Base-by-base conservation (phyloP, 2,113 vertebrate species). In the Ifrita kowaldi region DNA sequence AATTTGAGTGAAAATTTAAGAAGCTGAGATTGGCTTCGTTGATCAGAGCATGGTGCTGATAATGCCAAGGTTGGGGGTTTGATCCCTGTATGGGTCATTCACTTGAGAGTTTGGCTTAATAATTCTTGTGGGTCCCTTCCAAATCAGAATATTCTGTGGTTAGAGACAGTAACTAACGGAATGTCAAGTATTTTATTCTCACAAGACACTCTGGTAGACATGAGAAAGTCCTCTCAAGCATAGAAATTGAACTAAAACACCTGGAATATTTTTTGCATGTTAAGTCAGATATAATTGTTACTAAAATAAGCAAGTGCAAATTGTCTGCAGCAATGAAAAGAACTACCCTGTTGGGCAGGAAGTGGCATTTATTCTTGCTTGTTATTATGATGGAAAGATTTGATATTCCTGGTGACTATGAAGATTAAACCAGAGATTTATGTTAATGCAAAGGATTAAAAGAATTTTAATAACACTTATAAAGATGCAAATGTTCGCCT, bases 371-470 rank as follows among this genome's bases (percentile, higher is more conserved):
- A 77, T 83, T 92, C 55, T 90, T 92, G 47, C 87, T 92, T 94
- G 81, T 90, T 90, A 32, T 73, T 95, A 32, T 84, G 89, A 95
- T 95, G 71, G 64, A 94, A 89, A 71, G 76, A 75, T 95, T 92
- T 94, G 46, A 95, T 95, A 93, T 95, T 97, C 76, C 83, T 81
- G 47, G 87, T 95, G 95, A 96, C 96, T 92, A 50, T 65, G 84
- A 94, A 96, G 95, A 97, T 96, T 97, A 95, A 96, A 96, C 89
- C 49, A 81, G 90, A 96, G 87, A 97, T 95, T 96, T 97, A 97
- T 97, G 95, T 96, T 95, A 97, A 96, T 97, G 92, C 90, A 86
- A 94, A 96, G 95, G 96, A 97, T 97, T 97, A 96, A 97, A 96
- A 94, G 93, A 97, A 97, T 95, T 88, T 96, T 97, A 97, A 93